These are phyloP conservation scores for Drosophila serrata DNA, from an alignment of 1,140 invertebrate species.

Conservation along the genomic window DNA sequence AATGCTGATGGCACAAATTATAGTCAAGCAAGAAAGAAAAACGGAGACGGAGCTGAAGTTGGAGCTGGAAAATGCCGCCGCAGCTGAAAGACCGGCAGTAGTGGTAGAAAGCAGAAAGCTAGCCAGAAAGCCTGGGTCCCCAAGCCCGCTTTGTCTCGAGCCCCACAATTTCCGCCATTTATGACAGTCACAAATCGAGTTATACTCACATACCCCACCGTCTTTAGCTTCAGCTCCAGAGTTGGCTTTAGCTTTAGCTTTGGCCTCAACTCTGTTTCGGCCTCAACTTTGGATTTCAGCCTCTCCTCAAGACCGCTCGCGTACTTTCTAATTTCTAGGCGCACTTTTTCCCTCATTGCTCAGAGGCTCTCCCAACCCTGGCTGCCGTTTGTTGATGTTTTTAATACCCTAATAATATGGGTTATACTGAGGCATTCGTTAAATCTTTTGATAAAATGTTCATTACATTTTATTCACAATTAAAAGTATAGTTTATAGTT, in stretches of 20 bases:
- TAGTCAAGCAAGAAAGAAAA: constrained; percentile 67
- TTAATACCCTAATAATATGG: constrained; percentile 32
- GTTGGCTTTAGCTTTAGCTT: constrained; percentile 22
- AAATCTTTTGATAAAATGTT: neutral
- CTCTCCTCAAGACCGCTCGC: constrained; percentile 47
- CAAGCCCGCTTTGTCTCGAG: constrained; percentile 61
- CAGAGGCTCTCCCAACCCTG: constrained; percentile 14
- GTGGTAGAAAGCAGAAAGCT: constrained; percentile 60
- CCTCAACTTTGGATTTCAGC: constrained; percentile 32
- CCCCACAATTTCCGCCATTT: constrained; percentile 83
- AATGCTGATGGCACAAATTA: constrained; percentile 81
- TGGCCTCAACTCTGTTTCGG: neutral
- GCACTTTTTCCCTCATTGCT: constrained; percentile 57
- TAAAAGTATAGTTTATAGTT: neutral
- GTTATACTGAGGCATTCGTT: neutral
- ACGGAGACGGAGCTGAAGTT: constrained; percentile 24
- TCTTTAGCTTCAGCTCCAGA: constrained; percentile 17
- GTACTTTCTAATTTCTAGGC: constrained; percentile 83
- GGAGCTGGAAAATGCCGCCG: constrained; percentile 33
- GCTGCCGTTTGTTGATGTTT: constrained; percentile 62
- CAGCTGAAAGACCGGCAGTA: constrained; percentile 71
- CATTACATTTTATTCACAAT: neutral
- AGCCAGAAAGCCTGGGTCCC: constrained; percentile 61
- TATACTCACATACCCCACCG: constrained; percentile 72
- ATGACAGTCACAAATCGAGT: constrained; percentile 84